phyloP scores from a whole-genome alignment of 2,888 invertebrate genomes.

The Syrphus vitripennis region DNA sequence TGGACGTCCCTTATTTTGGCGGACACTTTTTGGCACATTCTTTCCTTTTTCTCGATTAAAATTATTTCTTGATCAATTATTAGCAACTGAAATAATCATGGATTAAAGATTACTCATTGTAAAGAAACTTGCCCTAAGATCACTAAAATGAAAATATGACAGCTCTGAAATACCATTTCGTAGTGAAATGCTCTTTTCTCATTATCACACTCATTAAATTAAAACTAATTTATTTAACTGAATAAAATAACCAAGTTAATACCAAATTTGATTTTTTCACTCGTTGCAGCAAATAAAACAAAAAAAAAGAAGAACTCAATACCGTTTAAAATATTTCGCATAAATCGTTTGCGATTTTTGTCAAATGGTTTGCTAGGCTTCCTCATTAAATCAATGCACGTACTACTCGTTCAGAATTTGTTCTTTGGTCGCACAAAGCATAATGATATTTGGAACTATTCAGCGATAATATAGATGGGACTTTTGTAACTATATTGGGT shows the following conservation, averaged over 20 bases:
- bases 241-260: constrained; percentile 50
- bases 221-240: constrained; percentile 15
- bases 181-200: no score
- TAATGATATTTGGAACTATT: constrained; percentile 67
- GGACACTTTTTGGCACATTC: no score
- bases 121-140: no score
- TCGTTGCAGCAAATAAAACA: constrained; percentile 2
- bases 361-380: constrained; percentile 9
- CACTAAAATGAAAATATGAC: no score
- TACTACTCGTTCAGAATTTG: constrained; percentile 31
- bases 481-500: constrained; percentile 58
- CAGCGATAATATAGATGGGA: constrained; percentile 20
- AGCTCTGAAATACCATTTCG: no score
- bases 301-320: constrained; percentile 22
- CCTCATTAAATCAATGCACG: constrained; percentile 50
- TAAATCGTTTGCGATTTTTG: constrained; percentile 33
- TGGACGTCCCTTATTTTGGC: no score
- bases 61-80: no score
- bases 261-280: constrained; percentile 28
- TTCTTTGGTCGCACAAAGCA: constrained; percentile 32
- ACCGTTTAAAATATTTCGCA: constrained; percentile 55
- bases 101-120: no score
- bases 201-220: constrained; percentile 30
- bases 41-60: no score
- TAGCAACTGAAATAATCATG: no score